Evolutionary conservation across 2,888 invertebrate species (phyloP).

Genomic region (Adineta ricciae): DNA sequence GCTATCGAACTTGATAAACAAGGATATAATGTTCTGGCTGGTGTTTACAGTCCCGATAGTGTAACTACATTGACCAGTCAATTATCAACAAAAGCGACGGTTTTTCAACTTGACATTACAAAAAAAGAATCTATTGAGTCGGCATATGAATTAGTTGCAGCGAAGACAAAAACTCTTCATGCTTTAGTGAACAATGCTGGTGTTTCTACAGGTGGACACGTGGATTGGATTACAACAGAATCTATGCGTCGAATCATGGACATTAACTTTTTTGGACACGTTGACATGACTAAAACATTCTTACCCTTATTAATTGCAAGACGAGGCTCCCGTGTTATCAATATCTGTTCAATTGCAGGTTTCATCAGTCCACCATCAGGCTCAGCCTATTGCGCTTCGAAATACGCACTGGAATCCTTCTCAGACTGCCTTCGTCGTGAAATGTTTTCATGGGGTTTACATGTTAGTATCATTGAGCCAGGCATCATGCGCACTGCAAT

Average conservation of each 20-base stretch:
- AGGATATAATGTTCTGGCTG: not conserved
- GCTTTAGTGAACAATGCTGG: not conserved
- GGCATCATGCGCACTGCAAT: not conserved
- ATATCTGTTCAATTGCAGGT: not conserved
- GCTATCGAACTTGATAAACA: not conserved
- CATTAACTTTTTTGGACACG: not conserved
- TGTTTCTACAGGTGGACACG: not conserved
- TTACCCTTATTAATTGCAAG: not conserved
- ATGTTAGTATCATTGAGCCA: not conserved
- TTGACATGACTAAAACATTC: not conserved
- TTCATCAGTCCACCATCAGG: not conserved
- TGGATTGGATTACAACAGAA: not conserved
- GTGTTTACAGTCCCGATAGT: not conserved
- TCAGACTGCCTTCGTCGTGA: constrained; percentile 5
- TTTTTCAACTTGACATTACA: not conserved
- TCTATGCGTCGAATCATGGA: not conserved
- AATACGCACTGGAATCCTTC: constrained; percentile 20
- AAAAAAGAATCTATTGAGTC: not conserved
- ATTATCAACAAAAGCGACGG: not conserved
- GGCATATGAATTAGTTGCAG: not conserved
- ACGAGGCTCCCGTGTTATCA: not conserved
- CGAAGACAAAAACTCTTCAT: not conserved
- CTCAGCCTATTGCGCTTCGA: not conserved
- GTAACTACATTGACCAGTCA: not conserved
- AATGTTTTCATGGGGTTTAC: not conserved